Evolutionary conservation across 2,888 invertebrate genomes (phyloP).

Genomic region (Dryadula phaetusa): DNA sequence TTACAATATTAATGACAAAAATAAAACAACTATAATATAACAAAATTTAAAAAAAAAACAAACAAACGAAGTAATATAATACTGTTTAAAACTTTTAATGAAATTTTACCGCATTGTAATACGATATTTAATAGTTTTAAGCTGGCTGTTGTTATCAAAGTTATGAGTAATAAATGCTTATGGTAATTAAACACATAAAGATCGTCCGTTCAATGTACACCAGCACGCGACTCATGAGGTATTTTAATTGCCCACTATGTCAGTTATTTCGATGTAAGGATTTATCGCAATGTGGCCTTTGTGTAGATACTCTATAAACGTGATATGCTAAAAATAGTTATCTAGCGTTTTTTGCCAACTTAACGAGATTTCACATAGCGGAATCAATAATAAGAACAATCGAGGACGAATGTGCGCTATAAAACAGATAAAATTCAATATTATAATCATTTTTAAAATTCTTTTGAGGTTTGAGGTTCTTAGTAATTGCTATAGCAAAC

Average conservation of each 20-base stretch:
- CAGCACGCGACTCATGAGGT: slow-evolving; percentile 52
- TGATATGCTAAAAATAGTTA: slow-evolving; percentile 24
- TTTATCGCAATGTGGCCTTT: slow-evolving; percentile 27
- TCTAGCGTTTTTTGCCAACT: no score
- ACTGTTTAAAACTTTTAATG: not conserved
- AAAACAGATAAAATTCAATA: not conserved
- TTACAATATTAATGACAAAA: no score
- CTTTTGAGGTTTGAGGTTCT: no score
- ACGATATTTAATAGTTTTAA: slow-evolving; percentile 13
- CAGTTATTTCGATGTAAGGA: slow-evolving; percentile 21
- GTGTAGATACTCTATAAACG: slow-evolving; percentile 17
- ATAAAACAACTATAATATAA: no score
- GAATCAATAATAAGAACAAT: no score
- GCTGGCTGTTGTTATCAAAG: slow-evolving; percentile 26
- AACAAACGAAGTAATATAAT: not conserved
- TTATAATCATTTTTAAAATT: not conserved
- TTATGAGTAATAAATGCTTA: slow-evolving; percentile 54
- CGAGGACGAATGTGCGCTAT: no score
- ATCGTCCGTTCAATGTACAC: slow-evolving; percentile 53
- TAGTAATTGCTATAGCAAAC: not conserved
- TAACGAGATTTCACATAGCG: no score
- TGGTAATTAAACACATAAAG: slow-evolving; percentile 64
- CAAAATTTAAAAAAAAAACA: not conserved
- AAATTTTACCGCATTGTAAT: slow-evolving; percentile 4
- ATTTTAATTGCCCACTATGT: slow-evolving; percentile 40